Evolutionary conservation across 1,140 invertebrate species (phyloP).

Genomic region (Leptinotarsa undecemlineata): DNA sequence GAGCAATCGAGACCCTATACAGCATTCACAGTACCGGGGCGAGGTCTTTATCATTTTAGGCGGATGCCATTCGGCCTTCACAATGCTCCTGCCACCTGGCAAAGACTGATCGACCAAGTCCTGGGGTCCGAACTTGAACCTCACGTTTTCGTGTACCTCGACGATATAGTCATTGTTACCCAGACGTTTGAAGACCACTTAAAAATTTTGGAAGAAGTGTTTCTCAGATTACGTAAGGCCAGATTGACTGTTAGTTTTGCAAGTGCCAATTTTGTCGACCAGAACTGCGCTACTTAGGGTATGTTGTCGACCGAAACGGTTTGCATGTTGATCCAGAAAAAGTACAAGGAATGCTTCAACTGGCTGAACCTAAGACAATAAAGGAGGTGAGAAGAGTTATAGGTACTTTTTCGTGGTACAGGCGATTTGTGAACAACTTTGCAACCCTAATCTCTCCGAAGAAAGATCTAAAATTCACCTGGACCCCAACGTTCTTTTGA

Average conservation of each 20-base stretch:
- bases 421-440: slow-evolving; percentile 20
- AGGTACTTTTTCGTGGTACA: slow-evolving; percentile 16
- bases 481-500: slow-evolving; percentile 9
- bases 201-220: slow-evolving; percentile 10
- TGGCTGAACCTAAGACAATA: neutral
- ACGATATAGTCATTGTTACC: slow-evolving; percentile 51
- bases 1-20: slow-evolving; percentile 51
- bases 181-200: slow-evolving; percentile 16
- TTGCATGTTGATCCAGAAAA: slow-evolving; percentile 24
- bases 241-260: slow-evolving; percentile 28
- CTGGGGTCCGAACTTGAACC: slow-evolving; percentile 42
- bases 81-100: slow-evolving; percentile 46
- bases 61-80: slow-evolving; percentile 51
- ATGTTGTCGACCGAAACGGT: slow-evolving; percentile 1
- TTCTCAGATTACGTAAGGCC: neutral
- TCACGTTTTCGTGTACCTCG: slow-evolving; percentile 43
- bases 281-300: neutral
- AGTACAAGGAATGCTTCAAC: slow-evolving; percentile 39
- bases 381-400: slow-evolving; percentile 4
- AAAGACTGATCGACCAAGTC: slow-evolving; percentile 46
- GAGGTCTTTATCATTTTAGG: slow-evolving; percentile 42
- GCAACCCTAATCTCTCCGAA: slow-evolving; percentile 29
- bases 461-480: slow-evolving; percentile 27
- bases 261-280: slow-evolving; percentile 26
- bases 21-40: slow-evolving; percentile 55